These are phyloP conservation scores for Sylvia borin DNA, from an alignment of 2,797 vertebrate species.

Conservation along the genomic window DNA sequence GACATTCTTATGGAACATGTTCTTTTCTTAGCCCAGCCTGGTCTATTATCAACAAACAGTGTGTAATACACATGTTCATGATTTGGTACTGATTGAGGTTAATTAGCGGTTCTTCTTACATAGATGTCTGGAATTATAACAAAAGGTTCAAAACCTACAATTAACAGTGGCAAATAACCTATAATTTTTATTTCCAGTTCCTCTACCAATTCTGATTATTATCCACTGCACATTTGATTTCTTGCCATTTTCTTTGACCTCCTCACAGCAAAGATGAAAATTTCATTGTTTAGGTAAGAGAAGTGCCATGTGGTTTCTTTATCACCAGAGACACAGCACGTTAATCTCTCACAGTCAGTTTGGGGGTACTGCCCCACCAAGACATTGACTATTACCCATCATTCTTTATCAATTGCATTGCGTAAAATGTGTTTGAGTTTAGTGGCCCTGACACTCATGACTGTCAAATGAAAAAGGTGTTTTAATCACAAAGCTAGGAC, in stretches of 20 bases:
- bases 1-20: conserved; percentile 1
- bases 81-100: conserved; percentile 65
- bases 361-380: conserved; percentile 6
- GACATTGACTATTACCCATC: background rate
- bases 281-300: conserved; percentile 11
- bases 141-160: conserved; percentile 66
- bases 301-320: conserved; percentile 37
- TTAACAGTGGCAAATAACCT: conserved; percentile 69
- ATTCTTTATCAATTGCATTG: background rate
- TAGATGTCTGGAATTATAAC: conserved; percentile 71
- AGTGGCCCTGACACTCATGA: background rate
- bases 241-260: conserved; percentile 65
- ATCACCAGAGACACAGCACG: background rate
- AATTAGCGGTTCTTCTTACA: conserved; percentile 75
- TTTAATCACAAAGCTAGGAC: background rate
- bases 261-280: conserved; percentile 35
- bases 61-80: conserved; percentile 62
- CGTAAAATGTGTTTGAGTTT: conserved; percentile 12
- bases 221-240: conserved; percentile 53
- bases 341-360: conserved; percentile 26
- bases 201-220: conserved; percentile 67
- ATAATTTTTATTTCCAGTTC: conserved; percentile 71
- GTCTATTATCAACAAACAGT: conserved; percentile 54
- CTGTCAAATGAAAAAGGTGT: background rate
- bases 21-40: conserved; percentile 67